Base-by-base conservation (phyloP, 1,140 invertebrate genomes). In the Lethocerus indicus region DNA sequence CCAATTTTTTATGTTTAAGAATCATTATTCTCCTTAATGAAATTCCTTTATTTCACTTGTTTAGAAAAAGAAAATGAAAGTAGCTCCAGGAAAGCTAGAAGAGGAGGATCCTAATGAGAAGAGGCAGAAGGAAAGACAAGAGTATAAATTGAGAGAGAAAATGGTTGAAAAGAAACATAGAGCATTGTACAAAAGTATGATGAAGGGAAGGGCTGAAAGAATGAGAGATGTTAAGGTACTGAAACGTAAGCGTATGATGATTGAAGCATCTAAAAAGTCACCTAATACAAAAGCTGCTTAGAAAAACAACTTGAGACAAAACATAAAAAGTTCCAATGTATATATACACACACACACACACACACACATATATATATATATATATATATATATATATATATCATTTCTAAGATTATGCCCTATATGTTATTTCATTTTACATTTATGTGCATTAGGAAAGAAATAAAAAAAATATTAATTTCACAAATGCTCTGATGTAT, bases 81-180 rank as follows among this genome's bases (percentile, higher is more conserved):
- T 92, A 0, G 74, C 74, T 56, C 67, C 71, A 40, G 87, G 86
- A 21, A 73, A 79, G 56, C 62, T 86, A 0, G 70, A 76, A 51
- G 78, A 79, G 57, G 78, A 81, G 52, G 72, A 87, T 66, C 74
- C 81, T 24, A 76, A 76, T 56, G 75, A 79, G 49, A 72, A 79
- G 47, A 72, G 75, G 54, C 75, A 76, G 52, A 76, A 85, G 60
- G 79, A 81, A 50, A 83, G 79, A 36, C 90, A 96, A 62, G 89
- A 93, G 54, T 87, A 81, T 59, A 78, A 83, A 57, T 68, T 98
- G 21, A 74, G 88, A 26, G 91, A 94, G 56, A 91, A 94, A 71
- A 91, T 96, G 80, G 87, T 98, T 13, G 83, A 86, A 23, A 95
- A 93, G 61, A 95, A 95, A 58, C 82, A 95, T 61, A 78, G 79